Percentiles rank a stretch among this genome's conserved stretches.
phyloP scores from a whole-genome alignment of 2,113 vertebrate species.

The Oplegnathus fasciatus region DNA sequence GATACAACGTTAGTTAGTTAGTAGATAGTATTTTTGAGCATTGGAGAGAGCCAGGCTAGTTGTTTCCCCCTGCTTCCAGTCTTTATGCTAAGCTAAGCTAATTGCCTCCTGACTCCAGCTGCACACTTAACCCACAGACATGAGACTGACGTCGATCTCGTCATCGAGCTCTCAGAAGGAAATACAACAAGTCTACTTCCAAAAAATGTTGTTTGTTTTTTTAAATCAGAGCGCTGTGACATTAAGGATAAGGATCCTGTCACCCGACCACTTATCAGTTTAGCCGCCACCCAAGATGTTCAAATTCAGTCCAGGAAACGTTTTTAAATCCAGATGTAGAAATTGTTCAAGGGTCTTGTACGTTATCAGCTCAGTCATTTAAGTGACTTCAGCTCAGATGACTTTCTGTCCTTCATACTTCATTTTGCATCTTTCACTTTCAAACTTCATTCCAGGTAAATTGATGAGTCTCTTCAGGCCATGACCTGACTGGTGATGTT shows the following conservation, averaged over 20 bases:
- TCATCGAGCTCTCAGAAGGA: background rate
- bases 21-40: background rate
- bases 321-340: background rate
- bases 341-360: too few species aligned
- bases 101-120: background rate
- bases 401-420: background rate
- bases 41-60: background rate
- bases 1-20: background rate
- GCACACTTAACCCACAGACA: background rate
- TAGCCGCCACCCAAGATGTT: background rate
- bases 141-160: background rate
- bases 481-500: background rate
- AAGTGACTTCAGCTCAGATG: background rate
- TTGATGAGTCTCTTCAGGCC: background rate
- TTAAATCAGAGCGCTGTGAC: background rate
- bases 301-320: background rate
- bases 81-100: background rate
- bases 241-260: background rate
- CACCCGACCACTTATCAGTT: background rate
- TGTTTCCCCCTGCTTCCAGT: background rate
- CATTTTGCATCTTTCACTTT: background rate
- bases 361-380: background rate
- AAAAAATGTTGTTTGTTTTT: background rate
- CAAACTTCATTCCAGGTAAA: background rate
- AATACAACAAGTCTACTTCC: background rate